phyloP scores from a whole-genome alignment of 1,140 invertebrate species.

The Lucilia cuprina region DNA sequence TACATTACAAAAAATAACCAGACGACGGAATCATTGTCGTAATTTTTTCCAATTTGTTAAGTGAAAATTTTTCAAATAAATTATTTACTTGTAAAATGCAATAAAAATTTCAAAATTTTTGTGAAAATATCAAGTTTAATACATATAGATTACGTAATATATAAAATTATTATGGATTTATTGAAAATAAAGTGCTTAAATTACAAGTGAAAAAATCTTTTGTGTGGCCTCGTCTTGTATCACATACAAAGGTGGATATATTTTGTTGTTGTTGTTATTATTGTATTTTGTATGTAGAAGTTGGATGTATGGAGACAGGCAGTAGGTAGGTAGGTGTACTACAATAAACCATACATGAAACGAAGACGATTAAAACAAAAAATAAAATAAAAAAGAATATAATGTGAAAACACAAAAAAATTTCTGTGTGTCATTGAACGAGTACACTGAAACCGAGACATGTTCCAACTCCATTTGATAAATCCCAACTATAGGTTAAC shows the following conservation, averaged over 20 bases:
- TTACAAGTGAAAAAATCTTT: slow-evolving; percentile 35
- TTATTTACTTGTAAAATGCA: background rate
- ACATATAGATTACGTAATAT: background rate
- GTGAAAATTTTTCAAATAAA: slow-evolving; percentile 28
- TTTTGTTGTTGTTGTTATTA: slow-evolving; percentile 21
- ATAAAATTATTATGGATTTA: slow-evolving; percentile 30
- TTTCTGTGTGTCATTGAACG: slow-evolving; percentile 18
- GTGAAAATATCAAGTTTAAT: slow-evolving; percentile 1
- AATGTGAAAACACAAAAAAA: background rate
- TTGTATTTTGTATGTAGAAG: slow-evolving; percentile 16
- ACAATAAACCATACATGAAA: slow-evolving; percentile 10
- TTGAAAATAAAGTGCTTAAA: slow-evolving; percentile 21
- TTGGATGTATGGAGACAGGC: background rate
- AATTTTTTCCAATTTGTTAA: slow-evolving; percentile 39
- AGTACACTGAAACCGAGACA: background rate
- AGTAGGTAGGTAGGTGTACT: slow-evolving; percentile 24
- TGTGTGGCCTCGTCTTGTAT: slow-evolving; percentile 35
- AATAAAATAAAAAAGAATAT: slow-evolving; percentile 17
- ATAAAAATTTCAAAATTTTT: background rate
- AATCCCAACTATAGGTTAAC: background rate
- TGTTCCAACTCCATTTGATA: background rate
- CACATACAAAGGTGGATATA: slow-evolving; percentile 28
- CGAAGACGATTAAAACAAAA: slow-evolving; percentile 7
- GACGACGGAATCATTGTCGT: slow-evolving; percentile 39
- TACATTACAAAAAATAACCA: slow-evolving; percentile 36